Conservation (phyloP, 2,113 vertebrate species). For the Cochlearius cochlearius region DNA sequence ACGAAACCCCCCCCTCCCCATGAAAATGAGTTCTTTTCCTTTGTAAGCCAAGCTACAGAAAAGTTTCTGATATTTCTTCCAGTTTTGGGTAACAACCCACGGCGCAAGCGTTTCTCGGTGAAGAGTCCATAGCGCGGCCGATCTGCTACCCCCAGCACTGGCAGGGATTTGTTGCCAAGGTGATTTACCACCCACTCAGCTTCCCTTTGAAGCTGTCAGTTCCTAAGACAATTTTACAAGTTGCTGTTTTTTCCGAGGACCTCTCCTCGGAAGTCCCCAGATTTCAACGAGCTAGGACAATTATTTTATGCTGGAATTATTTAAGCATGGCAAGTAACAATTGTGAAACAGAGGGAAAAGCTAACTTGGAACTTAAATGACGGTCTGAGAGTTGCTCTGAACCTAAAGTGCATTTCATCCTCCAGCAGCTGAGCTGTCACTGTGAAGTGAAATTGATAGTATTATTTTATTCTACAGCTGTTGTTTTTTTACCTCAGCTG, state of each 20-base stretch:
- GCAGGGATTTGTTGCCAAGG: constrained; percentile 37
- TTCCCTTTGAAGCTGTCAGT: not conserved
- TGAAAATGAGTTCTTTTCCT: not conserved
- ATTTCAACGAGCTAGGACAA: not conserved
- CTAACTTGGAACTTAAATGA: not conserved
- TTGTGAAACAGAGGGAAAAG: not conserved
- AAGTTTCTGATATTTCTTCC: not conserved
- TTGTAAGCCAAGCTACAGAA: not conserved
- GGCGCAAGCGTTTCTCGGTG: not conserved
- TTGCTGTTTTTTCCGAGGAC: constrained; percentile 10
- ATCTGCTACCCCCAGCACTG: not conserved
- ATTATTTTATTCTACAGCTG: constrained; percentile 75
- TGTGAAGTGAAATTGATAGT: constrained; percentile 71
- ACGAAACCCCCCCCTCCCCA: not conserved
- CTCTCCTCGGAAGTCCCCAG: not conserved
- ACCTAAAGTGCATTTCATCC: constrained; percentile 31
- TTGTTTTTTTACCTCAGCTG: constrained; percentile 73
- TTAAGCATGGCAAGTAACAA: not conserved
- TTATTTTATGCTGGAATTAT: not conserved
- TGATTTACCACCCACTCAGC: not conserved
- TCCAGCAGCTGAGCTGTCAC: constrained; percentile 59
- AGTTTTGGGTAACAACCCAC: not conserved
- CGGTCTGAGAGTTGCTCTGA: not conserved
- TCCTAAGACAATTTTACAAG: not conserved
- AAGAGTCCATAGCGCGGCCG: not conserved